phyloP scores from a whole-genome alignment of 1,140 invertebrate genomes.

The Carposina sasakii region DNA sequence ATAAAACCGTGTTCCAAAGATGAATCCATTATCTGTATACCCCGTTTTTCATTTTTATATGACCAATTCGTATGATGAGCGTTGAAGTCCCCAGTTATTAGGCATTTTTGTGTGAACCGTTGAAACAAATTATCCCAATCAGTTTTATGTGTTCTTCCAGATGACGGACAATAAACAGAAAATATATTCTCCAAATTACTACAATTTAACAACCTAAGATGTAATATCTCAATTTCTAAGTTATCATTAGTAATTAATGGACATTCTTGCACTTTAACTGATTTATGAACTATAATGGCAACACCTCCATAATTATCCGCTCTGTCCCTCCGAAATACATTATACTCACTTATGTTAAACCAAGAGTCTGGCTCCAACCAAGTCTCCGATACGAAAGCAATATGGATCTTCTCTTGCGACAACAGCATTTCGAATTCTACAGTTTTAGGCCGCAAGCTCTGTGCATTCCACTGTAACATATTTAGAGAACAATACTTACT shows the following conservation, averaged over 20 bases:
- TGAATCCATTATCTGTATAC: background rate
- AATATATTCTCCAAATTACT: background rate
- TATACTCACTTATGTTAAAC: slow-evolving; percentile 5
- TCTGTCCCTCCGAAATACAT: slow-evolving; percentile 1
- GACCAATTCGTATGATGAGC: slow-evolving; percentile 3
- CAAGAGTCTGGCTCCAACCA: background rate
- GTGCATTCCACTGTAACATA: slow-evolving; percentile 2
- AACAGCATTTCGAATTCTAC: slow-evolving; percentile 2
- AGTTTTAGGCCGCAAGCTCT: background rate
- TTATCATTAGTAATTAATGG: background rate
- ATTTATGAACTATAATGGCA: background rate
- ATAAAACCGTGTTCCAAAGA: background rate
- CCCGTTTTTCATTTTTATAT: background rate
- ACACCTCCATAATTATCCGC: slow-evolving; percentile 9
- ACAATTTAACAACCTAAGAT: slow-evolving; percentile 2
- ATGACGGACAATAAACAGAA: slow-evolving; percentile 5
- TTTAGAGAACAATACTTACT: too few species aligned
- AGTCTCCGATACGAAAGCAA: slow-evolving; percentile 6
- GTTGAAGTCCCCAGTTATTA: background rate
- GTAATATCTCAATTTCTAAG: background rate
- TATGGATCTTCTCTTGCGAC: slow-evolving; percentile 9
- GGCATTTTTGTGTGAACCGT: background rate
- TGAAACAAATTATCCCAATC: slow-evolving; percentile 7
- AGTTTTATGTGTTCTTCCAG: background rate
- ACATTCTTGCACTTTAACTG: background rate